These are phyloP conservation scores for Empis stercorea DNA, from an alignment of 2,888 invertebrate species.

Conservation along the genomic window DNA sequence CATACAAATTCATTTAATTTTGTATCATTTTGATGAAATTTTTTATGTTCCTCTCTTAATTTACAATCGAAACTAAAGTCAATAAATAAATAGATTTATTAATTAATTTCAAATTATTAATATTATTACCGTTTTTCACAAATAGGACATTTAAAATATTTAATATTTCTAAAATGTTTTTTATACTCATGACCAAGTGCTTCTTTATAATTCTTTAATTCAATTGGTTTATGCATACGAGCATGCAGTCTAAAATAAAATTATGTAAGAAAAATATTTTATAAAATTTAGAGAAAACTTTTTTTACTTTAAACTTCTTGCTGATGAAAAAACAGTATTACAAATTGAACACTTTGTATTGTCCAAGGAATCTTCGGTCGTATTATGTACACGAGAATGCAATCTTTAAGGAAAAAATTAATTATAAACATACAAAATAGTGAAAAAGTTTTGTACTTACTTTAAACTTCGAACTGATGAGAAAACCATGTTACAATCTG, in stretches of 20 bases:
- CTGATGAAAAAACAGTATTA: conserved; percentile 51
- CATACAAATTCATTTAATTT: conserved; percentile 46
- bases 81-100: not conserved
- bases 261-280: not conserved
- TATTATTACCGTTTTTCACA: conserved; percentile 39
- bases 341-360: conserved; percentile 44
- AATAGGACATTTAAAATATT: conserved; percentile 39
- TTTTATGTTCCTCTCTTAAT: not conserved
- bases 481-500: too few relatives aligned
- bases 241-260: conserved; percentile 43
- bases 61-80: not conserved
- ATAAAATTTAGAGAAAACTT: not conserved
- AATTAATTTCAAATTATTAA: not conserved
- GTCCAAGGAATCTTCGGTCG: not conserved
- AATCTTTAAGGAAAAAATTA: conserved; percentile 3
- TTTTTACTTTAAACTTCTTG: conserved; percentile 40
- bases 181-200: conserved; percentile 27
- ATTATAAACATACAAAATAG: too few relatives aligned
- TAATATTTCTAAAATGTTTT: conserved; percentile 26
- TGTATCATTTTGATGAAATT: conserved; percentile 41
- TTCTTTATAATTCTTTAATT: conserved; percentile 34
- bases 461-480: too few relatives aligned
- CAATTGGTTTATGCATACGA: conserved; percentile 59
- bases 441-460: too few relatives aligned
- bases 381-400: conserved; percentile 13